These are phyloP conservation scores for Syngnathoides biaculeatus DNA, from an alignment of 2,113 vertebrate genomes.

Conservation along the genomic window DNA sequence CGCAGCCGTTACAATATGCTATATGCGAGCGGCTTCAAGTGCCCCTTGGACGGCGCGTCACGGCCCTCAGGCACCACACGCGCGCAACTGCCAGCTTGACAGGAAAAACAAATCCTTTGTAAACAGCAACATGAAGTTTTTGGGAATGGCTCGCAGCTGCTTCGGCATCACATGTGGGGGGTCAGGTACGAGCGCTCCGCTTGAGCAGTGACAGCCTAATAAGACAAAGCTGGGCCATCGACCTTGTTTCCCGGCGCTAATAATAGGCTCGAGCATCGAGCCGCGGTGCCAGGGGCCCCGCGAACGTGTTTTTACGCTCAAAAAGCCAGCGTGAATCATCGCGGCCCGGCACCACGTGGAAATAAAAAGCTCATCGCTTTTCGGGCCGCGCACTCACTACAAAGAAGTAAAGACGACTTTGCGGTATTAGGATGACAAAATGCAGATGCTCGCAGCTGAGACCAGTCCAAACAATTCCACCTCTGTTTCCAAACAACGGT, in stretches of 20 bases:
- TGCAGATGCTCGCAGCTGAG: background rate
- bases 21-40: background rate
- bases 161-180: conserved; percentile 10
- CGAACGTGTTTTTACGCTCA: conserved; percentile 37
- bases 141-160: conserved; percentile 11
- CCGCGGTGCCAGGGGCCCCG: conserved; percentile 48
- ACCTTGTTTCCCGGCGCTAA: conserved; percentile 72
- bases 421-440: conserved; percentile 3
- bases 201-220: conserved; percentile 57
- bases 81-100: background rate
- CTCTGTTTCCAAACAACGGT: conserved; percentile 34
- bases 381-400: conserved; percentile 27
- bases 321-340: conserved; percentile 56
- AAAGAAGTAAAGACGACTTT: conserved; percentile 22
- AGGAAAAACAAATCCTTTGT: background rate
- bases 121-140: background rate
- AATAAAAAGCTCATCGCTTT: conserved; percentile 41
- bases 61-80: too few relatives aligned
- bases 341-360: conserved; percentile 30
- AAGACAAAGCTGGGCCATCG: conserved; percentile 60
- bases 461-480: background rate
- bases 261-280: conserved; percentile 70
- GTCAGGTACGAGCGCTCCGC: background rate
- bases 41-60: background rate
- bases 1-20: background rate